A percentile compares a stretch with the other conserved stretches of the same genome.
phyloP scores from a whole-genome alignment of 2,888 invertebrate genomes.

The Chaetogeoica ovagalla region DNA sequence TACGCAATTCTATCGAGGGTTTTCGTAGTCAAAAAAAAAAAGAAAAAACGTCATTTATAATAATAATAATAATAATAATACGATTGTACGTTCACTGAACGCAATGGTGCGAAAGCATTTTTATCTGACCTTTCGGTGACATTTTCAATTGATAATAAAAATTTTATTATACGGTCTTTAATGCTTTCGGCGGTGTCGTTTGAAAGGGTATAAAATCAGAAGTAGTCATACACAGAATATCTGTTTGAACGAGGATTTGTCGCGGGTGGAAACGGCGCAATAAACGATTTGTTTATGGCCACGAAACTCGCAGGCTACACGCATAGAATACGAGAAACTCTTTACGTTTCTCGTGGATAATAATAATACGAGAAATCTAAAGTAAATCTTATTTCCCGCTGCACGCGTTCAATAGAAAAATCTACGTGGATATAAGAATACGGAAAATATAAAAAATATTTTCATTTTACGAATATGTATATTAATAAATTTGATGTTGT shows the following conservation, averaged over 20 bases:
- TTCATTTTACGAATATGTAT: too few relatives aligned
- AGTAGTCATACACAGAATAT: slow-evolving; percentile 29
- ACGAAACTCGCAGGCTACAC: not conserved
- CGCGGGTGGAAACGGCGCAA: slow-evolving; percentile 3
- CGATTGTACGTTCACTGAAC: slow-evolving; percentile 1
- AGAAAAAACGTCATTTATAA: not conserved
- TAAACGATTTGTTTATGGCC: slow-evolving; percentile 10
- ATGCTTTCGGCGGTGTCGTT: slow-evolving; percentile 29
- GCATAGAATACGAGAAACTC: not conserved
- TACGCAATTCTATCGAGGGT: not conserved
- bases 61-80: not conserved
- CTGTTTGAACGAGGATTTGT: slow-evolving; percentile 10
- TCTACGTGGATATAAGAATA: too few relatives aligned
- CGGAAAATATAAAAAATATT: too few relatives aligned
- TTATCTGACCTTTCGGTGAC: slow-evolving; percentile 47
- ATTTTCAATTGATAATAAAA: slow-evolving; percentile 51
- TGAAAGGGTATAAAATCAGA: slow-evolving; percentile 35
- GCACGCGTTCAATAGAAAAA: too few relatives aligned
- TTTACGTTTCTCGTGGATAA: not conserved
- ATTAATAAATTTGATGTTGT: too few relatives aligned
- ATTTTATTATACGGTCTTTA: slow-evolving; percentile 40
- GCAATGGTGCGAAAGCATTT: slow-evolving; percentile 38
- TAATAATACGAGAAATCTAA: not conserved
- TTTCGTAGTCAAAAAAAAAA: too few relatives aligned
- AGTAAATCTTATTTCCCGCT: too few relatives aligned